Conservation (phyloP, 2,113 vertebrate genomes). For the Takifugu flavidus region DNA sequence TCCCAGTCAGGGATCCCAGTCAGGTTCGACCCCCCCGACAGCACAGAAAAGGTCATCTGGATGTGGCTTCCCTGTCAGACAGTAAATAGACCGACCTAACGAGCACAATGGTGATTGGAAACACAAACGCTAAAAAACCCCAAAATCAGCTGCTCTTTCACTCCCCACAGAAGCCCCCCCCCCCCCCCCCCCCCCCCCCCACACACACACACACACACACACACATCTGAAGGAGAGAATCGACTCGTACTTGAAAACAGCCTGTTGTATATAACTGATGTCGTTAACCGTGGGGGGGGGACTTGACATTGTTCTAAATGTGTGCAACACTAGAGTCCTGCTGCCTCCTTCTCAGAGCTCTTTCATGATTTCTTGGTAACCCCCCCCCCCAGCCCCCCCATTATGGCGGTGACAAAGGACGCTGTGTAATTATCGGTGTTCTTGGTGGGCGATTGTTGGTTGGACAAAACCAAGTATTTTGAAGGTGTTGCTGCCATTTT, state of each 20-base stretch:
- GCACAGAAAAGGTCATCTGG: too few relatives aligned
- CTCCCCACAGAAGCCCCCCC: slow-evolving; percentile 4
- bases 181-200: not conserved
- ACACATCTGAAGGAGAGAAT: not conserved
- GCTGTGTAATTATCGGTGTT: not conserved
- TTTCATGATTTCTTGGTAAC: not conserved
- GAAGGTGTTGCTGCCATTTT: not conserved
- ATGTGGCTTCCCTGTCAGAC: too few relatives aligned
- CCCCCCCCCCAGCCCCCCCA: not conserved
- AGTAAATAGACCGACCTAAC: too few relatives aligned
- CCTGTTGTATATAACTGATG: too few relatives aligned
- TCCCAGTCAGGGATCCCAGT: too few relatives aligned
- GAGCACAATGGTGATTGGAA: too few relatives aligned
- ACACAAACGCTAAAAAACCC: too few relatives aligned
- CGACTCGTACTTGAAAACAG: too few relatives aligned
- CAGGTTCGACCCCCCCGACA: too few relatives aligned
- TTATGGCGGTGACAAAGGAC: not conserved
- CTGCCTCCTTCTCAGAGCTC: slow-evolving; percentile 9
- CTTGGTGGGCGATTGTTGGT: not conserved
- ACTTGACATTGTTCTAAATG: too few relatives aligned
- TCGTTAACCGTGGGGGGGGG: too few relatives aligned
- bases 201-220: not conserved
- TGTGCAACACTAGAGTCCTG: not conserved
- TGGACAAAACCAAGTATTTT: not conserved
- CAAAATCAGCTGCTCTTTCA: slow-evolving; percentile 28